phyloP scores from a whole-genome alignment of 2,113 vertebrate genomes.

The Anoura caudifer region DNA sequence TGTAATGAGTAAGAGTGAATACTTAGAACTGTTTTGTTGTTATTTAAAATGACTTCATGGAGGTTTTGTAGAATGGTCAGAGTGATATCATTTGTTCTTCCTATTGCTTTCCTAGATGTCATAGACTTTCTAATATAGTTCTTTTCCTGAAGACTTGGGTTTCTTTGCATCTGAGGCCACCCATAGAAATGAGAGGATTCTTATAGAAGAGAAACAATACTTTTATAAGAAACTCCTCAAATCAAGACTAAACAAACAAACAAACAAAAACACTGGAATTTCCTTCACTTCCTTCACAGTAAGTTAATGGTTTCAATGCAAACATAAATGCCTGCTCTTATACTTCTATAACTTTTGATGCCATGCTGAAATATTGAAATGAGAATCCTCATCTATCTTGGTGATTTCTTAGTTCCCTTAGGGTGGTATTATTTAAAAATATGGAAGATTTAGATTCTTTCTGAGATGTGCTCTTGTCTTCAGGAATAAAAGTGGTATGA shows the following conservation, averaged over 20 bases:
- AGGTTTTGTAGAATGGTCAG: not conserved
- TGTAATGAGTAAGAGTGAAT: not conserved
- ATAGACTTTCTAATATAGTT: not conserved
- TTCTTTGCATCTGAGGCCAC: not conserved
- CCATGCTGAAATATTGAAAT: not conserved
- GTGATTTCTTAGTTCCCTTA: not conserved
- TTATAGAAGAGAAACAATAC: not conserved
- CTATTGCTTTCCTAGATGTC: slow-evolving; percentile 5
- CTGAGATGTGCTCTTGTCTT: not conserved
- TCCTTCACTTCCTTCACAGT: not conserved
- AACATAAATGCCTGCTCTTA: not conserved
- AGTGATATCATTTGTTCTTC: not conserved
- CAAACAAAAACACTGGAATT: not conserved
- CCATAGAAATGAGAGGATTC: slow-evolving; percentile 31
- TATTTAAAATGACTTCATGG: not conserved
- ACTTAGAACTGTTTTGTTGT: not conserved
- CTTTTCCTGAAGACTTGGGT: not conserved
- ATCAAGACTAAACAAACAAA: not conserved
- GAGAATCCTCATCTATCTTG: not conserved
- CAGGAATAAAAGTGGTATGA: not conserved
- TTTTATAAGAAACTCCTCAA: slow-evolving; percentile 3
- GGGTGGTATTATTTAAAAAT: not conserved
- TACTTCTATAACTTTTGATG: not conserved
- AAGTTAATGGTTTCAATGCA: not conserved
- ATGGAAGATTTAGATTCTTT: not conserved